These are phyloP conservation scores for Nesoenas mayeri DNA, from an alignment of 2,113 vertebrate genomes.

Conservation along the genomic window DNA sequence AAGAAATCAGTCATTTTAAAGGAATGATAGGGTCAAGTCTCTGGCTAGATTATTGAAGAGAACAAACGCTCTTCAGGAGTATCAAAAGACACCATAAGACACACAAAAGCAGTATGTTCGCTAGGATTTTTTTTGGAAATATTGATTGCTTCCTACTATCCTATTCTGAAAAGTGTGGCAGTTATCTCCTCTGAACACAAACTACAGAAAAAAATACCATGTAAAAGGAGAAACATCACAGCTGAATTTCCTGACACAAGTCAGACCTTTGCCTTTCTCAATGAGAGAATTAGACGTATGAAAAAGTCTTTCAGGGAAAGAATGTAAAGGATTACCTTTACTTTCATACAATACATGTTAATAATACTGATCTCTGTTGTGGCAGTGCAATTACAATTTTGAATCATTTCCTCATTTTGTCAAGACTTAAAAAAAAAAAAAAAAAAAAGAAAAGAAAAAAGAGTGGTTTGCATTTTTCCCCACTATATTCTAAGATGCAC, in stretches of 20 bases:
- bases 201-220: neutral
- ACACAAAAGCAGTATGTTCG: slow-evolving; percentile 9
- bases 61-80: slow-evolving; percentile 24
- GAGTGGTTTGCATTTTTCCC: neutral
- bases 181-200: slow-evolving; percentile 21
- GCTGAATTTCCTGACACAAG: slow-evolving; percentile 35
- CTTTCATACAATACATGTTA: neutral
- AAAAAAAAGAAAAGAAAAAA: neutral
- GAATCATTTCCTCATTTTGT: neutral
- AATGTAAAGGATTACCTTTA: slow-evolving; percentile 18
- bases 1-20: slow-evolving; percentile 23
- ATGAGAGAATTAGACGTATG: slow-evolving; percentile 9
- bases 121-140: slow-evolving; percentile 13
- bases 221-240: slow-evolving; percentile 7
- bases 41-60: slow-evolving; percentile 38
- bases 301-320: neutral
- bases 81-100: slow-evolving; percentile 16
- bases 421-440: neutral
- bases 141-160: slow-evolving; percentile 46
- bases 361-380: neutral
- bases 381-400: neutral
- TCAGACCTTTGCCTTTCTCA: slow-evolving; percentile 12
- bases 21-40: slow-evolving; percentile 34
- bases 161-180: slow-evolving; percentile 3
- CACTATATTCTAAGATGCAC: neutral